phyloP scores from a whole-genome alignment of 2,113 vertebrate genomes.

The Anarrhichthys ocellatus region DNA sequence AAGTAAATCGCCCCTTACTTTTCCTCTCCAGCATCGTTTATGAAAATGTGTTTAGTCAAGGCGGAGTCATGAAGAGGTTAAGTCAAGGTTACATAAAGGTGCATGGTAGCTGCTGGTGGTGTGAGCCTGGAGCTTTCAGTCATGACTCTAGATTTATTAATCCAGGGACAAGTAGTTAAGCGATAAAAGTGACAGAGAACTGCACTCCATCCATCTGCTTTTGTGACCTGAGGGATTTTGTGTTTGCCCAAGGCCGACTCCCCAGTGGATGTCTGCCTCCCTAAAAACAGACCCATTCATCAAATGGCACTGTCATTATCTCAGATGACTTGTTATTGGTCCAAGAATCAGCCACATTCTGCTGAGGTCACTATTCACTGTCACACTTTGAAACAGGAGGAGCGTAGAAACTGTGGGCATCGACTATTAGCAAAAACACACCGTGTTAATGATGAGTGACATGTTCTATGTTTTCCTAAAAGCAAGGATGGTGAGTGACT shows the following conservation, averaged over 20 bases:
- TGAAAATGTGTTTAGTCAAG: conserved; percentile 76
- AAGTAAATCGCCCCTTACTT: conserved; percentile 69
- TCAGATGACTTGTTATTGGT: conserved; percentile 73
- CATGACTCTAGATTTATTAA: conserved; percentile 80
- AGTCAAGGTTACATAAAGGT: conserved; percentile 81
- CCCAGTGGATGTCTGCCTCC: conserved; percentile 63
- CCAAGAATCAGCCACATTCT: conserved; percentile 60
- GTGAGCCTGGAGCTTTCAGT: conserved; percentile 65
- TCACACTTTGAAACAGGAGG: conserved; percentile 27
- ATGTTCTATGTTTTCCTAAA: background rate
- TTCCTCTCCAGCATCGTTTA: conserved; percentile 77
- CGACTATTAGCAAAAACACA: conserved; percentile 19
- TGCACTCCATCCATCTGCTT: conserved; percentile 71
- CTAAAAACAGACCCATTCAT: conserved; percentile 78
- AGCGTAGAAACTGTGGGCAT: conserved; percentile 24
- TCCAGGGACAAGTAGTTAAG: conserved; percentile 76
- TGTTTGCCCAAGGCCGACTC: conserved; percentile 77
- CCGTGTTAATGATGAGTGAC: background rate
- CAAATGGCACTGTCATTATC: conserved; percentile 73
- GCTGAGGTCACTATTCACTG: conserved; percentile 57
- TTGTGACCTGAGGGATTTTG: conserved; percentile 73
- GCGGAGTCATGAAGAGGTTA: conserved; percentile 70
- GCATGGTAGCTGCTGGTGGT: conserved; percentile 14
- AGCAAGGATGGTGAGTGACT: background rate
- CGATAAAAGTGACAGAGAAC: conserved; percentile 77